Conservation (phyloP, 2,888 invertebrate genomes). For the Fragum sueziense region DNA sequence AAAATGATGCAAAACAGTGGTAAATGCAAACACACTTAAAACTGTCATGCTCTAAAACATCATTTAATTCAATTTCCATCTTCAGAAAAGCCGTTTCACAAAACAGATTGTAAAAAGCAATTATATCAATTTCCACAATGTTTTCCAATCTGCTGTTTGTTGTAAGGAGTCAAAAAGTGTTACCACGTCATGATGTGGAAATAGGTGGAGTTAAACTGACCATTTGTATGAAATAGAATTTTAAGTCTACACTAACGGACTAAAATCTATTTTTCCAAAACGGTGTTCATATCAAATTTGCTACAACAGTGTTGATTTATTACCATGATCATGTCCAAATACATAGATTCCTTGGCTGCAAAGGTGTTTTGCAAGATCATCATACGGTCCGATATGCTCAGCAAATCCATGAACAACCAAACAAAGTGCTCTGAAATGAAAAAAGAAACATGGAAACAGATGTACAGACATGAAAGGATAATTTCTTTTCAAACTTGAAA, state of each 20-base stretch:
- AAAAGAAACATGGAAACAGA: not conserved
- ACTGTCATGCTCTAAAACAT: no score
- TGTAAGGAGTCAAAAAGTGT: no score
- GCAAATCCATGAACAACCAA: slow-evolving; percentile 77
- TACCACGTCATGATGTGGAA: no score
- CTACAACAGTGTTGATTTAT: slow-evolving; percentile 1
- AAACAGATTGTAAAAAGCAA: not conserved
- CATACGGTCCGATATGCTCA: slow-evolving; percentile 76
- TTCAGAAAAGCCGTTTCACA: not conserved
- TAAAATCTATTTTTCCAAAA: not conserved
- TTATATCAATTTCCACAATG: not conserved
- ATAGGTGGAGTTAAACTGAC: no score
- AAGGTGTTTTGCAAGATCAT: slow-evolving; percentile 69
- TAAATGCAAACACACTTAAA: no score
- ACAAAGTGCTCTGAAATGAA: slow-evolving; percentile 71
- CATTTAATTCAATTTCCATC: no score
- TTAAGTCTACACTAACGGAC: not conserved
- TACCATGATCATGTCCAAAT: slow-evolving; percentile 79
- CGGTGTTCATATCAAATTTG: not conserved
- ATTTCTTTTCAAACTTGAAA: not conserved
- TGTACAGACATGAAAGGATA: no score
- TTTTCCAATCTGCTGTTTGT: not conserved
- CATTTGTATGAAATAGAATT: not conserved
- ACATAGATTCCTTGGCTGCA: slow-evolving; percentile 68
- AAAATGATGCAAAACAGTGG: no score